These are phyloP conservation scores for Coluber constrictor DNA, from an alignment of 2,797 vertebrate species.

Conservation along the genomic window DNA sequence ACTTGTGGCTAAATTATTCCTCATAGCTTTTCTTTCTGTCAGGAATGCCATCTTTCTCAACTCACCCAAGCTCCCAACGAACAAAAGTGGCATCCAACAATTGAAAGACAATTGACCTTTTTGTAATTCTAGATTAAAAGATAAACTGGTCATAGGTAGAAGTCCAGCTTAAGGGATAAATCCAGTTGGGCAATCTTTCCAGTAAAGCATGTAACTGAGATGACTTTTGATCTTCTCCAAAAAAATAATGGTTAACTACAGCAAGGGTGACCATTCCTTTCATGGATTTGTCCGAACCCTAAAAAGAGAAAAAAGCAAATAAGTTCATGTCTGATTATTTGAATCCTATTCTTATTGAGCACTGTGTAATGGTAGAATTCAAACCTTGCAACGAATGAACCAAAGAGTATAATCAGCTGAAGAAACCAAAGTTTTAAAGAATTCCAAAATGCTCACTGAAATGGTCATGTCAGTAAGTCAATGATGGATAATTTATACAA, in stretches of 20 bases:
- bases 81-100: neutral
- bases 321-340: neutral
- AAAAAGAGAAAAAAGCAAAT: conserved; percentile 26
- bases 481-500: neutral
- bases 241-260: conserved; percentile 88
- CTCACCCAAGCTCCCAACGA: conserved; percentile 11
- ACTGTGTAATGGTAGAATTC: neutral
- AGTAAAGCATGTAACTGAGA: conserved; percentile 76
- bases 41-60: conserved; percentile 5
- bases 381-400: neutral
- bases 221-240: conserved; percentile 83
- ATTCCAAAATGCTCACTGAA: neutral
- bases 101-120: neutral
- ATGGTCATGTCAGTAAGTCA: neutral
- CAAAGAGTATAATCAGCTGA: neutral
- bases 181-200: conserved; percentile 84
- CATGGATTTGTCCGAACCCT: conserved; percentile 76
- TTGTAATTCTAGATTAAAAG: conserved; percentile 69
- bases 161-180: conserved; percentile 89
- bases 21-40: neutral
- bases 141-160: conserved; percentile 90
- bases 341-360: conserved; percentile 1
- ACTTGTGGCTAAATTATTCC: conserved; percentile 12
- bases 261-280: conserved; percentile 84
- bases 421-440: neutral